Conservation (phyloP, 1,140 invertebrate species). For the Drosophila nigrodunni region DNA sequence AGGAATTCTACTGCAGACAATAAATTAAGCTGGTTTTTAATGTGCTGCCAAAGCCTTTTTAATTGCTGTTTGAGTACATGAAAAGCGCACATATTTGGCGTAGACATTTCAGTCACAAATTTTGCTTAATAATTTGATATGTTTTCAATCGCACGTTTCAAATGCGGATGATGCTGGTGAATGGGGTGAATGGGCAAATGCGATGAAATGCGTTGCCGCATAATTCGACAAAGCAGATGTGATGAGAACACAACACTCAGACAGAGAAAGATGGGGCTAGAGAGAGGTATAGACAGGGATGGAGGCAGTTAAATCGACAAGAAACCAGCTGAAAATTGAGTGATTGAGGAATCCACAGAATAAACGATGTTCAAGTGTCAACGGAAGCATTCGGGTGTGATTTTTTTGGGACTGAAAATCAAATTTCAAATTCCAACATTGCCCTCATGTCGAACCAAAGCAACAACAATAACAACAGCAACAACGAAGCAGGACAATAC, state of each 20-base stretch:
- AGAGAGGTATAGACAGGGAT: background rate
- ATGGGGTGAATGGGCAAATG: conserved; percentile 8
- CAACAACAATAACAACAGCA: background rate
- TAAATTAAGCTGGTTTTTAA: conserved; percentile 5
- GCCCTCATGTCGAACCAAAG: background rate
- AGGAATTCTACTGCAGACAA: background rate
- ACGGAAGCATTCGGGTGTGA: conserved; percentile 54
- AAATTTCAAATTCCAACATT: conserved; percentile 47
- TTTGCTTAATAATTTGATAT: conserved; percentile 11
- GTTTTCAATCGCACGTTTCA: conserved; percentile 3
- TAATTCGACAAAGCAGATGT: conserved; percentile 46
- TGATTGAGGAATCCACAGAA: conserved; percentile 9
- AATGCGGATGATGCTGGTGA: conserved; percentile 21
- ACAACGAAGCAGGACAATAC: conserved; percentile 22
- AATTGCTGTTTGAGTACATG: conserved; percentile 1
- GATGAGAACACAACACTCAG: conserved; percentile 19
- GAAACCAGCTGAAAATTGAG: conserved; percentile 24
- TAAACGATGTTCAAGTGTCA: conserved; percentile 51
- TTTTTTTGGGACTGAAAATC: conserved; percentile 49
- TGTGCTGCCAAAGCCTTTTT: background rate
- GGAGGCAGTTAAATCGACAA: background rate
- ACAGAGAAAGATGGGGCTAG: background rate
- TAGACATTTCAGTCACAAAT: background rate
- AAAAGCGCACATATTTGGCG: background rate
- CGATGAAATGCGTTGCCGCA: conserved; percentile 47